A percentile compares a stretch with the other conserved stretches of the same genome.
Evolutionary conservation across 2,797 vertebrate species (phyloP).

Genomic region (Loris lydekkerianus): DNA sequence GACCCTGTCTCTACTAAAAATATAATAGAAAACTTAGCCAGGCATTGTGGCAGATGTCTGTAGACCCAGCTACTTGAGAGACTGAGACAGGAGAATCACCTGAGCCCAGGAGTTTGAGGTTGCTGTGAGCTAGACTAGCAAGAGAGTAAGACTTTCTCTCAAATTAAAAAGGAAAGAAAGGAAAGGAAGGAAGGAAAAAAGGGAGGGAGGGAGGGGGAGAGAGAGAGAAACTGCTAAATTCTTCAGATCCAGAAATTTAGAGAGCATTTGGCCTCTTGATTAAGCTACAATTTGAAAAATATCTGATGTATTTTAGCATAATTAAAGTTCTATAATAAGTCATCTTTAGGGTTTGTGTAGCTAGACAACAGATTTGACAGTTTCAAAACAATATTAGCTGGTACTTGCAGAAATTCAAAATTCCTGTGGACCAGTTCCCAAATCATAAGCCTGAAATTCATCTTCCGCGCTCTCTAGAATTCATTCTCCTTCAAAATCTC

Average conservation of each 20-base stretch:
- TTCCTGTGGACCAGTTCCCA: background rate
- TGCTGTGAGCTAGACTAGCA: too few relatives aligned
- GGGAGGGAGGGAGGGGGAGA: too few relatives aligned
- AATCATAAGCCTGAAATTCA: conserved; percentile 2
- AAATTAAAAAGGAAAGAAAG: too few relatives aligned
- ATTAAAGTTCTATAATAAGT: conserved; percentile 28
- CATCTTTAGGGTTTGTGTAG: background rate
- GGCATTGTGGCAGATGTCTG: too few relatives aligned
- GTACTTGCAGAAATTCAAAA: background rate
- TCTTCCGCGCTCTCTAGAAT: background rate
- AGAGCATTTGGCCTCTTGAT: background rate
- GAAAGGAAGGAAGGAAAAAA: too few relatives aligned
- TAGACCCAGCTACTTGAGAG: too few relatives aligned
- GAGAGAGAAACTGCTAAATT: background rate
- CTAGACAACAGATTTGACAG: background rate
- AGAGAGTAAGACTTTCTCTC: too few relatives aligned
- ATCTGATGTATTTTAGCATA: background rate
- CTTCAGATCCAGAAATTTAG: conserved; percentile 18
- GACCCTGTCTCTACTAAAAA: too few relatives aligned
- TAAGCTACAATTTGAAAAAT: background rate
- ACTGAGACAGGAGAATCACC: too few relatives aligned
- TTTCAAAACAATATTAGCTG: conserved; percentile 7
- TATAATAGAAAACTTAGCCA: too few relatives aligned
- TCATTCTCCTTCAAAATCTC: background rate
- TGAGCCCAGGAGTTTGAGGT: too few relatives aligned